These are phyloP conservation scores for Odobenus rosmarus DNA, from an alignment of 2,113 vertebrate species.

Conservation along the genomic window DNA sequence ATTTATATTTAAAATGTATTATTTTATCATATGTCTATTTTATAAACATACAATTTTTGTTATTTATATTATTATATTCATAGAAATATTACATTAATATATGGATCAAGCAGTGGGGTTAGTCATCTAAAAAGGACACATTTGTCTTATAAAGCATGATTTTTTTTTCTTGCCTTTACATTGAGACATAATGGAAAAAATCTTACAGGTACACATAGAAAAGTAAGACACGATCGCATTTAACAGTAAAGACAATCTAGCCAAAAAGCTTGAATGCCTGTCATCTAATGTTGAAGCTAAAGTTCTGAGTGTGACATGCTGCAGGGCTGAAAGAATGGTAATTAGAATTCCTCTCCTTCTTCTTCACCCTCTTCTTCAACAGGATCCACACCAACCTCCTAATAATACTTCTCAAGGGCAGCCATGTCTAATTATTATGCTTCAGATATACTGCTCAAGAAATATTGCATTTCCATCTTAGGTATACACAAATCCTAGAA, in stretches of 20 bases:
- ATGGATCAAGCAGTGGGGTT: neutral
- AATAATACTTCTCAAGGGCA: neutral
- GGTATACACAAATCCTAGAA: neutral
- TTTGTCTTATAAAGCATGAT: neutral
- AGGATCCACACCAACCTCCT: neutral
- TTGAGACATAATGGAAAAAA: neutral
- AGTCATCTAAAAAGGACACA: neutral
- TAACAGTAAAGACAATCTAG: neutral
- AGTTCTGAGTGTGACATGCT: neutral
- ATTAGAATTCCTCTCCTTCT: neutral
- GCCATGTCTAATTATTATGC: neutral
- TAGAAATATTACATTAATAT: neutral
- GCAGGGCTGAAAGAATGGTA: neutral
- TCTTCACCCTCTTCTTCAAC: neutral
- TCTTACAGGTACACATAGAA: neutral
- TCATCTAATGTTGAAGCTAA: neutral
- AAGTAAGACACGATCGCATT: neutral
- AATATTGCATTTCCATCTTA: neutral
- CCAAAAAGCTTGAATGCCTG: neutral
- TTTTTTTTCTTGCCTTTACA: neutral
- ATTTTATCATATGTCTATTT: neutral
- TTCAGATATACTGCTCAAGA: neutral
- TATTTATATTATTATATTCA: neutral
- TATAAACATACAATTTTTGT: neutral
- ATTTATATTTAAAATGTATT: neutral